Percentiles rank a stretch among this genome's conserved stretches.
Evolutionary conservation across 2,797 vertebrate genomes (phyloP).

Genomic region (Malurus splendens): DNA sequence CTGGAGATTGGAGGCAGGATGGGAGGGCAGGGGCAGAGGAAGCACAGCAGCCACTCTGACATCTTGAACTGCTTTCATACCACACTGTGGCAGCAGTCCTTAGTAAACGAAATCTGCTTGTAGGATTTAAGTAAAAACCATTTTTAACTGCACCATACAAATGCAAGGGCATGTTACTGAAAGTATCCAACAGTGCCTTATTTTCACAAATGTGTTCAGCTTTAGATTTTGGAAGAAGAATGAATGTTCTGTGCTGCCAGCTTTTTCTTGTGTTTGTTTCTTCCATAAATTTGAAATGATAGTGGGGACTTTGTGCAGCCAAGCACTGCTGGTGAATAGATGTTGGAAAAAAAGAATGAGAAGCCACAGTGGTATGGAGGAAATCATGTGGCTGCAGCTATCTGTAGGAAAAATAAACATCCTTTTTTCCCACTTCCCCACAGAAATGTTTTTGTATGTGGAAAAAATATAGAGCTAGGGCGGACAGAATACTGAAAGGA

Average conservation of each 20-base stretch:
- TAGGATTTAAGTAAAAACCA: not conserved
- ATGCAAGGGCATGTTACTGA: not conserved
- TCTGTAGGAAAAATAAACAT: conserved; percentile 51
- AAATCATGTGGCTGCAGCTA: conserved; percentile 32
- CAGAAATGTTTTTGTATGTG: conserved; percentile 31
- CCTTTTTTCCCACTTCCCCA: conserved; percentile 9
- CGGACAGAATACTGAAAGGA: not conserved
- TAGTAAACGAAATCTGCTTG: not conserved
- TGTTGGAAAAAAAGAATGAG: conserved; percentile 10
- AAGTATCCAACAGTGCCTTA: not conserved
- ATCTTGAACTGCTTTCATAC: not conserved
- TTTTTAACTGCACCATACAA: not conserved
- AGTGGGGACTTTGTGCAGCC: not conserved
- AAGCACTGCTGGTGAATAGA: not conserved
- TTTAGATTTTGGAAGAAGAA: conserved; percentile 30
- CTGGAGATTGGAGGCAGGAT: not conserved
- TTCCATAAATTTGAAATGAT: conserved; percentile 12
- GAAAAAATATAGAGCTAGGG: not conserved
- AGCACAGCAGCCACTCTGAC: not conserved
- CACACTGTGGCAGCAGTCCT: not conserved
- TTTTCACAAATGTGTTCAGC: conserved; percentile 10
- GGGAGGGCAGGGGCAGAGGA: not conserved
- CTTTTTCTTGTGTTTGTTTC: conserved; percentile 30
- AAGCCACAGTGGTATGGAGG: conserved; percentile 20
- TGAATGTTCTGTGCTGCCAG: not conserved